These are phyloP conservation scores for Ephydatia muelleri DNA, from an alignment of 37 sponge, comb jelly and placozoan species.

Conservation along the genomic window DNA sequence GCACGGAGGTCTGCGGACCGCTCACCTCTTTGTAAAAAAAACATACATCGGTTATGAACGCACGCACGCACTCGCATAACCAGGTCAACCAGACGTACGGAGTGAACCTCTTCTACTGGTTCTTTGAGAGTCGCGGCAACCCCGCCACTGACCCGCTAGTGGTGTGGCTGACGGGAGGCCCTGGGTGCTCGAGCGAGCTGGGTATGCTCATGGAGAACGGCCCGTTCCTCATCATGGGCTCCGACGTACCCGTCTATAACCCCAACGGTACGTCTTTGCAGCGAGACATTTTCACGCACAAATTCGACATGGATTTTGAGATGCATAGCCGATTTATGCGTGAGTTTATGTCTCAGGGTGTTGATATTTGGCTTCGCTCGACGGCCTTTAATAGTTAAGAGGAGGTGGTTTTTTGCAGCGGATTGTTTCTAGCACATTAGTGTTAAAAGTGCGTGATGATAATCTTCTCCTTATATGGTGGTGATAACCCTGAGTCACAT, in stretches of 20 bases:
- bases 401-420: too few species aligned
- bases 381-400: too few species aligned
- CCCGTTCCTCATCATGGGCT: conserved; percentile 71
- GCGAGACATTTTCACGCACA: too few species aligned
- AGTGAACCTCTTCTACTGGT: conserved; percentile 85
- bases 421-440: too few species aligned
- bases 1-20: background rate
- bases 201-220: conserved; percentile 87
- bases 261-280: conserved; percentile 62
- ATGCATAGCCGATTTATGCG: too few species aligned
- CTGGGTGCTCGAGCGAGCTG: conserved; percentile 85
- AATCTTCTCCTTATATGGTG: too few species aligned
- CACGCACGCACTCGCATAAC: background rate
- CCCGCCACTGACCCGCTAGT: conserved; percentile 81
- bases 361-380: too few species aligned
- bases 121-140: conserved; percentile 80
- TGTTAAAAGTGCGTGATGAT: too few species aligned
- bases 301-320: too few species aligned
- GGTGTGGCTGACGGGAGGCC: conserved; percentile 91
- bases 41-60: too few species aligned
- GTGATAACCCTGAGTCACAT: too few species aligned
- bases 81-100: conserved; percentile 82
- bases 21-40: background rate
- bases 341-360: too few species aligned
- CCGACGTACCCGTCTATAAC: conserved; percentile 56